These are phyloP conservation scores for Callorhinus ursinus DNA, from an alignment of 2,113 vertebrate genomes.

Conservation along the genomic window DNA sequence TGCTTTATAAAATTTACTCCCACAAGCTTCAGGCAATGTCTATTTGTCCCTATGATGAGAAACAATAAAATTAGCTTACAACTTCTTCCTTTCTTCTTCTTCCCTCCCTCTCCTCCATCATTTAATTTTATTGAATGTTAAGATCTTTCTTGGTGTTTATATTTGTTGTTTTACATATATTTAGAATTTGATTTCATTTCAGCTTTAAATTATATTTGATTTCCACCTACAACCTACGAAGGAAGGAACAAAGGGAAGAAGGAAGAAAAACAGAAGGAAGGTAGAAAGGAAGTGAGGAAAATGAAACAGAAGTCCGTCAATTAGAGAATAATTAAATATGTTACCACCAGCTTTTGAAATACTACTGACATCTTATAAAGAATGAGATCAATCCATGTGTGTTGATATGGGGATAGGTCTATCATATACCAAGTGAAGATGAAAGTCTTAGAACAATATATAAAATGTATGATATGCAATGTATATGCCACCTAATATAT, in stretches of 20 bases:
- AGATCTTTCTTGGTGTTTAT: not conserved
- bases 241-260: not conserved
- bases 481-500: not conserved
- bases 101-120: not conserved
- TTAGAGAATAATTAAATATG: not conserved
- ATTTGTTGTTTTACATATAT: not conserved
- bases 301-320: not conserved
- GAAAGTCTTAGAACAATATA: not conserved
- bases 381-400: not conserved
- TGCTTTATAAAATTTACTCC: not conserved
- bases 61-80: not conserved
- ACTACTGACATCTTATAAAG: not conserved
- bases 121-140: not conserved
- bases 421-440: not conserved
- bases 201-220: not conserved
- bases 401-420: not conserved
- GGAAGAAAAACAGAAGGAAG: not conserved
- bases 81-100: not conserved
- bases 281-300: not conserved
- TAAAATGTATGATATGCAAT: not conserved
- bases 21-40: not conserved
- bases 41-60: not conserved
- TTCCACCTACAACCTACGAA: not conserved
- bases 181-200: not conserved
- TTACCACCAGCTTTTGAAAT: not conserved